Evolutionary conservation across 2,113 vertebrate species (phyloP).

Genomic region (Scomber colias): DNA sequence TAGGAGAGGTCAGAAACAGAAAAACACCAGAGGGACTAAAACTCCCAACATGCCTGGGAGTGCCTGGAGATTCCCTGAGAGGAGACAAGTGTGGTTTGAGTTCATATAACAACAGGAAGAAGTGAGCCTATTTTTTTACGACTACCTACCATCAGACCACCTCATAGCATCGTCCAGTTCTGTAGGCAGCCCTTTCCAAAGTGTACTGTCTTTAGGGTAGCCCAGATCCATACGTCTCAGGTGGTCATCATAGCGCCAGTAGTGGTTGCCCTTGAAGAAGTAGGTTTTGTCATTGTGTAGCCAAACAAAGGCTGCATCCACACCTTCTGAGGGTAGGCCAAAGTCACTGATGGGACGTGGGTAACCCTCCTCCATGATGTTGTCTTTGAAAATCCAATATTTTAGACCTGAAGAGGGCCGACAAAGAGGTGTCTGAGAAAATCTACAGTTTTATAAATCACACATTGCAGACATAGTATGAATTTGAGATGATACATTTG

Average conservation of each 20-base stretch:
- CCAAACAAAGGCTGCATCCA: conserved; percentile 95
- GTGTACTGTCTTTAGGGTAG: conserved; percentile 89
- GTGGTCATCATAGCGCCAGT: conserved; percentile 94
- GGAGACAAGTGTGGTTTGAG: not conserved
- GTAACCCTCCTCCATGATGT: conserved; percentile 94
- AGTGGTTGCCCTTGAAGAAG: conserved; percentile 94
- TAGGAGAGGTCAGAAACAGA: not conserved
- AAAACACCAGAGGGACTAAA: not conserved
- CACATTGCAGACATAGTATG: not conserved
- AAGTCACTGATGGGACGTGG: conserved; percentile 94
- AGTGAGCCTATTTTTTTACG: not conserved
- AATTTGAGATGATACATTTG: conserved; percentile 11
- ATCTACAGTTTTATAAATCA: not conserved
- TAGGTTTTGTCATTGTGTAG: conserved; percentile 96
- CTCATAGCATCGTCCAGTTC: conserved; percentile 93
- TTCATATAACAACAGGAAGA: not conserved
- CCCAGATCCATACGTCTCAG: conserved; percentile 91
- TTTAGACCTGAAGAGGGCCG: conserved; percentile 87
- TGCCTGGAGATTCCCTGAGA: not conserved
- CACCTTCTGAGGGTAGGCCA: conserved; percentile 89
- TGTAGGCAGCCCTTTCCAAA: conserved; percentile 93
- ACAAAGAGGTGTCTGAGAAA: conserved; percentile 28
- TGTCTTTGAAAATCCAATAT: conserved; percentile 99
- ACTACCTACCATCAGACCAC: conserved; percentile 94
- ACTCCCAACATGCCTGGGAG: not conserved